A percentile compares a stretch with the other conserved stretches of the same genome.
These are phyloP conservation scores for Protaetia brevitarsis DNA, from an alignment of 1,140 invertebrate genomes.

Conservation along the genomic window DNA sequence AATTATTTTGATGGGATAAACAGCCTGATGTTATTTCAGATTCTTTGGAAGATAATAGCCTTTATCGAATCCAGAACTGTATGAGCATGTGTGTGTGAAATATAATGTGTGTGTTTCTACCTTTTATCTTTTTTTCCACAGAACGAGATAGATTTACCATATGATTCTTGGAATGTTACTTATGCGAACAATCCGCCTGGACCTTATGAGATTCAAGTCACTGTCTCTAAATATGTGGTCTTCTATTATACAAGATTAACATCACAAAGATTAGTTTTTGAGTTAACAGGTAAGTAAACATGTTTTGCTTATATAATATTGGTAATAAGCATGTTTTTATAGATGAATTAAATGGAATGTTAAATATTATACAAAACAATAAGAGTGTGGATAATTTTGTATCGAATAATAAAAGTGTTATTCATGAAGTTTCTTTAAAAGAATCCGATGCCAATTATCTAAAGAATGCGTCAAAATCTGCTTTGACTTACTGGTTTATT, in stretches of 20 bases:
- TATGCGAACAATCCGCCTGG: conserved; percentile 58
- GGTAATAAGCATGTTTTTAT: conserved; percentile 36
- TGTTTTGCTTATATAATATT: conserved; percentile 29
- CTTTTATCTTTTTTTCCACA: too few relatives aligned
- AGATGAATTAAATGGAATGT: conserved; percentile 64
- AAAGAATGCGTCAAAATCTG: conserved; percentile 57
- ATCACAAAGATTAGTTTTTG: conserved; percentile 52
- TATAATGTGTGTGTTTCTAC: conserved; percentile 31
- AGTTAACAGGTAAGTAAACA: conserved; percentile 57
- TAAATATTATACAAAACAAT: conserved; percentile 61
- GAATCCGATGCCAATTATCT: conserved; percentile 60
- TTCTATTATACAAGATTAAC: conserved; percentile 45
- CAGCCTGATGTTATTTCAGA: conserved; percentile 47
- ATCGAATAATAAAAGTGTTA: conserved; percentile 56
- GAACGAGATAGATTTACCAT: conserved; percentile 43
- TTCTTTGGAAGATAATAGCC: conserved; percentile 60
- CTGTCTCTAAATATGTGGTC: conserved; percentile 51
- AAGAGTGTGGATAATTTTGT: conserved; percentile 58
- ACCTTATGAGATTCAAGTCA: conserved; percentile 60
- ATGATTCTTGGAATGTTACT: conserved; percentile 56
- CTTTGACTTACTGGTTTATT: conserved; percentile 73
- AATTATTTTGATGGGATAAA: conserved; percentile 49
- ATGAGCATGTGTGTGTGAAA: conserved; percentile 32
- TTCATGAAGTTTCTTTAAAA: conserved; percentile 58
- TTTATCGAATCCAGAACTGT: conserved; percentile 52